A percentile compares a stretch with the other conserved stretches of the same genome.
Evolutionary conservation across 2,113 vertebrate species (phyloP).

Genomic region (Anas platyrhynchos): DNA sequence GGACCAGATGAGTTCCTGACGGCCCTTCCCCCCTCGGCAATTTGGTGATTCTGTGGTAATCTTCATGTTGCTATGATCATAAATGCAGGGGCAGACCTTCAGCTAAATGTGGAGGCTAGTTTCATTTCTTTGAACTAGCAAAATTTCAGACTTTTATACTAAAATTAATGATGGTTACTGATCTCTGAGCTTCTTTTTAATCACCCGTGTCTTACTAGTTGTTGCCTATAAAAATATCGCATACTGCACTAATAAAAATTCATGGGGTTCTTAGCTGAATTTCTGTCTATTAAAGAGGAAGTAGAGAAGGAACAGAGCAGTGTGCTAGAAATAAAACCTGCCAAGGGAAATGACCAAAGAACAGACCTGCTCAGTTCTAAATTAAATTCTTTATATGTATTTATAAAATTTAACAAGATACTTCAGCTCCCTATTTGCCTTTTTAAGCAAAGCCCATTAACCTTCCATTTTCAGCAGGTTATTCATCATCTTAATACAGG

Average conservation of each 20-base stretch:
- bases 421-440: neutral
- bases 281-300: neutral
- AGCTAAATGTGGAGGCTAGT: neutral
- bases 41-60: neutral
- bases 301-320: neutral
- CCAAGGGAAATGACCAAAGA: conserved; percentile 9
- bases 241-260: neutral
- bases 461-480: neutral
- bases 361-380: neutral
- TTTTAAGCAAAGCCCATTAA: conserved; percentile 26
- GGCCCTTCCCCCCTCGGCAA: neutral
- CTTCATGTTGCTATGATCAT: neutral
- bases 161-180: neutral
- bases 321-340: conserved; percentile 3
- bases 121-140: neutral
- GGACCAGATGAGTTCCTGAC: neutral
- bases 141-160: neutral
- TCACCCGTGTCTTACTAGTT: neutral
- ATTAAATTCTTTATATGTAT: conserved; percentile 25
- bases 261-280: neutral
- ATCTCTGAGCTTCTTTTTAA: neutral
- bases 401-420: conserved; percentile 26
- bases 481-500: conserved; percentile 19
- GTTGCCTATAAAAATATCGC: neutral
- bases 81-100: neutral